Base-by-base conservation (phyloP, 2,797 vertebrate genomes). In the Amazonetta brasiliensis region DNA sequence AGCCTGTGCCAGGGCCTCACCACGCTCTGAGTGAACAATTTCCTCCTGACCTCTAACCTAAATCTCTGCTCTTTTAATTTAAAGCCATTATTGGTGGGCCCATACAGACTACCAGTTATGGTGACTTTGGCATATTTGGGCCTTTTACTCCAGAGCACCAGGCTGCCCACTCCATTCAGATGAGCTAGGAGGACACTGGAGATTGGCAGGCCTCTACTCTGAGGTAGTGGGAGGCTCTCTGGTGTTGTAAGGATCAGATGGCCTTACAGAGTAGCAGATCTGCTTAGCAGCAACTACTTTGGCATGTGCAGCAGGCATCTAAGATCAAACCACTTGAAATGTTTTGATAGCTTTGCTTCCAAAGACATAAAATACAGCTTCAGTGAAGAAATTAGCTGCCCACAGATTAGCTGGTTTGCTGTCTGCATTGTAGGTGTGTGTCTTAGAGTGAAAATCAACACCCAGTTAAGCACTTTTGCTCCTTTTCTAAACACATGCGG, bases 251-350 rank as follows among this genome's bases (percentile, higher is more conserved):
- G n/a, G 59, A 12, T 72, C 41, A 62, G 35, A 48, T 72, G 21
- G 30, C 41, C 68, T 48, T 50, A 50, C 48, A 11, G 18, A 71
- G 30, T 41, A 89, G 28, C 13, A 35, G 60, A 25, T 72, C 22
- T 54, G 37, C 59, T n/a, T 55, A 83, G 54, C 23, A 63, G 43
- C 28, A 75, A 9, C 54, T 71, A 3, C 0, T 66, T 86, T 68
- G 43, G 22, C 30, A 41, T 1, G 2, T 28, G 28, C 26, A 68
- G 58, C 21, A 5, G 54, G 16, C 2, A 0, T 26, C 11, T 44
- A 28, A 37, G 52, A 88, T 15, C 43, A 59, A 78, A 25, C 30
- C 0, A 0, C 19, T 88, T 58, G 25, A 13, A 25, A 23, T 60
- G 28, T n/a, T 48, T 56, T 55, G 22, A 73, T 72, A 15, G 20